Evolutionary conservation across 2,113 vertebrate genomes (phyloP).

Genomic region (Empidonax traillii): DNA sequence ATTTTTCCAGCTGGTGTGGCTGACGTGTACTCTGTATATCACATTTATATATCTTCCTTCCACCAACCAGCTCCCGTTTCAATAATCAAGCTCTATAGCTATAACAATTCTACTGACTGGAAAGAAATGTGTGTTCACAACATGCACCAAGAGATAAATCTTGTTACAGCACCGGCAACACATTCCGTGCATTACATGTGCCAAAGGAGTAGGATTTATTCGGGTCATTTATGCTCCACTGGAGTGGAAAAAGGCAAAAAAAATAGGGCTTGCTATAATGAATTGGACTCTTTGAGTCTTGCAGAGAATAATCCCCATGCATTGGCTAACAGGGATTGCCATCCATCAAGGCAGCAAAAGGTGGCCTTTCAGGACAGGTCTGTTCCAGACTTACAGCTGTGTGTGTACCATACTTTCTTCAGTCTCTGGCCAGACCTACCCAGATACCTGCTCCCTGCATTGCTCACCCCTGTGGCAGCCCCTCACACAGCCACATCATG

Average conservation of each 20-base stretch:
- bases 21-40: conserved; percentile 47
- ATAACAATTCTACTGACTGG: conserved; percentile 58
- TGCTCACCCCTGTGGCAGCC: neutral
- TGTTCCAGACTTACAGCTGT: neutral
- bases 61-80: conserved; percentile 31
- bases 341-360: neutral
- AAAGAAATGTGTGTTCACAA: conserved; percentile 66
- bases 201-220: conserved; percentile 64
- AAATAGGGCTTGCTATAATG: conserved; percentile 32
- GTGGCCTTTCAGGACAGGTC: neutral
- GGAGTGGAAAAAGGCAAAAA: conserved; percentile 45
- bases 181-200: conserved; percentile 58
- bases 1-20: conserved; percentile 55
- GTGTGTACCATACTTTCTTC: neutral
- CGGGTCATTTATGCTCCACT: conserved; percentile 63
- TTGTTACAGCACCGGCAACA: conserved; percentile 36
- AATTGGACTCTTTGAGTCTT: conserved; percentile 1
- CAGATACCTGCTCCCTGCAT: fast-evolving
- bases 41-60: conserved; percentile 52
- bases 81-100: conserved; percentile 61
- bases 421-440: fast-evolving
- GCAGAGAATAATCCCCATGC: conserved; percentile 5
- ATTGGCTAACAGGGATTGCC: neutral
- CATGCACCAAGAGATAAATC: conserved; percentile 60
- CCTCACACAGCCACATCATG: neutral